Percentiles rank a stretch among this genome's conserved stretches.
These are phyloP conservation scores for Eumaeus atala DNA, from an alignment of 1,140 invertebrate species.

Conservation along the genomic window DNA sequence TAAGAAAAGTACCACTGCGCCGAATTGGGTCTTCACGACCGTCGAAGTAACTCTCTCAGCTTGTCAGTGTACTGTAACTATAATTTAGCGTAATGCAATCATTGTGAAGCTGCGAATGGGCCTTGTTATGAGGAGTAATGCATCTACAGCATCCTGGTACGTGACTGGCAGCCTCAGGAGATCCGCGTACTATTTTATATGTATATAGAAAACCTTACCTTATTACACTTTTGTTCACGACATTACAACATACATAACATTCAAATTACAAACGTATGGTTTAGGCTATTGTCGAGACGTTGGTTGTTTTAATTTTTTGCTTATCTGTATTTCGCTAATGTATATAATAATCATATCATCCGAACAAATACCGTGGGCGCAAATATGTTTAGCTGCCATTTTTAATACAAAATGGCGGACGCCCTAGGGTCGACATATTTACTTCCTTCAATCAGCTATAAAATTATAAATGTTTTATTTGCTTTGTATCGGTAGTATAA, in stretches of 20 bases:
- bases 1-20: too few relatives aligned
- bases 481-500: too few relatives aligned
- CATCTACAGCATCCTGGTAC: too few relatives aligned
- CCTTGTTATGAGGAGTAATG: too few relatives aligned
- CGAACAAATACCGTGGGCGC: background rate
- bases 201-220: too few relatives aligned
- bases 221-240: conserved; percentile 14
- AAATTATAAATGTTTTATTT: background rate
- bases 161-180: too few relatives aligned
- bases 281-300: background rate
- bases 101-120: too few relatives aligned
- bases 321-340: conserved; percentile 5
- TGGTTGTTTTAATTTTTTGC: conserved; percentile 9
- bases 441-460: conserved; percentile 3
- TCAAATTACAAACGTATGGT: conserved; percentile 8
- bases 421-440: background rate
- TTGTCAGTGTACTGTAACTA: too few relatives aligned
- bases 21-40: too few relatives aligned
- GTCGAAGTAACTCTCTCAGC: too few relatives aligned
- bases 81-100: too few relatives aligned
- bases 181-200: too few relatives aligned
- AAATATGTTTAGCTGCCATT: background rate
- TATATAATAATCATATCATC: background rate
- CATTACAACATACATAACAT: conserved; percentile 20
- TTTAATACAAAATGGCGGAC: background rate